Evolutionary conservation across 2,797 vertebrate genomes (phyloP), one percentile per base, ranked within the genome.

Genomic region (Silurus aristotelis): DNA sequence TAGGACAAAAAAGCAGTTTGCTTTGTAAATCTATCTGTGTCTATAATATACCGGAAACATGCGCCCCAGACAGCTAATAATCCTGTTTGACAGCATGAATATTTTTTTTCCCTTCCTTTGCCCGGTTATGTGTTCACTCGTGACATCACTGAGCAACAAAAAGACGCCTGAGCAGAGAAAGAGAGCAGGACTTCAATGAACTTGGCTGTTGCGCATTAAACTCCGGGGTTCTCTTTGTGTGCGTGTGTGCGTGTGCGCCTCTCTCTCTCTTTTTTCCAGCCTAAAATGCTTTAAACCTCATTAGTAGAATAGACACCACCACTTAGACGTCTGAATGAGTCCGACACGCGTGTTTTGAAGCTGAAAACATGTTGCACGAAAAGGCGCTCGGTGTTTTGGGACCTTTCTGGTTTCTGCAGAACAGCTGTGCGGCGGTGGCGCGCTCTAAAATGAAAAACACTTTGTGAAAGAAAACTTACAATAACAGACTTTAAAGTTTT

Each of bases 91-190:
- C 83, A 84, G 78, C n/a, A 70, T 63, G 83, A 84, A 52, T 48
- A 60, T 31, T 80, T 38, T 64, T 58, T 71, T 20, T 15, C 3
- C 6, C 8, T 38, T 66, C 27, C 38, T 43, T 70, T 75, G 70
- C 22, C 7, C n/a, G 73, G 31, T 84, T 78, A 78, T 85, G 85
- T 85, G 79, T 86, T 90, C 38, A 83, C 85, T 86, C 48, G 95
- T 97, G 96, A 97, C 97, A 95, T 96, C 96, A 95, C 95, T 91
- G 93, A 91, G 93, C 92, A 93, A 94, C 94, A 92, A 93, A 94
- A 95, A 94, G 92, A 92, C 93, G 93, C 91, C 91, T 75, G 70
- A 89, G 85, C 84, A 89, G 89, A 93, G 91, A 82, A 92, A 88
- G 91, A 92, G 91, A 88, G 92, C 82, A 72, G 56, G 31, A 61